Conservation (phyloP, 2,888 invertebrate genomes). For the Brassicogethes aeneus region DNA sequence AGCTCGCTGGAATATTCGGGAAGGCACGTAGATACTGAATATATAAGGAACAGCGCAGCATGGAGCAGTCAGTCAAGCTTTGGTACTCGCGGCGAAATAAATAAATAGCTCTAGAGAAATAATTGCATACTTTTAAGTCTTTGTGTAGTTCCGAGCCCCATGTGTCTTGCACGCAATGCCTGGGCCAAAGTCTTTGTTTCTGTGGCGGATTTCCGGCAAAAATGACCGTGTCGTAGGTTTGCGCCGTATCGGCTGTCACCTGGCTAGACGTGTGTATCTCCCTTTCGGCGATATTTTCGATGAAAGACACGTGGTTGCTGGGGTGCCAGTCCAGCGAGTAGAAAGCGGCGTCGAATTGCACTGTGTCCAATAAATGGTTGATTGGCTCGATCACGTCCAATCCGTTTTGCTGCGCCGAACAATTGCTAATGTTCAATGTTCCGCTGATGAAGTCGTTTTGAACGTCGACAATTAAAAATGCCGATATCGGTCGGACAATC, state of each 20-base stretch:
- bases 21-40: too few species aligned
- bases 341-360: conserved; percentile 79
- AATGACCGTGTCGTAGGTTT: conserved; percentile 84
- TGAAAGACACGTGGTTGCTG: conserved; percentile 89
- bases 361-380: conserved; percentile 71
- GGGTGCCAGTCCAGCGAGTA: conserved; percentile 99
- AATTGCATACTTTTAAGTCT: conserved; percentile 67
- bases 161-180: conserved; percentile 91
- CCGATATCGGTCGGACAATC: conserved; percentile 80
- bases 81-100: too few species aligned
- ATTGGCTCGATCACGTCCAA: conserved; percentile 87
- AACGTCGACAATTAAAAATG: conserved; percentile 89
- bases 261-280: conserved; percentile 65
- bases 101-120: too few species aligned
- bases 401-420: conserved; percentile 86
- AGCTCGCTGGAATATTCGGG: too few species aligned
- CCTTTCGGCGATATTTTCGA: conserved; percentile 78
- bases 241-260: conserved; percentile 65
- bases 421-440: conserved; percentile 85
- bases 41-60: too few species aligned
- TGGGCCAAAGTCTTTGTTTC: conserved; percentile 89
- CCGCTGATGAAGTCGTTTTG: conserved; percentile 98
- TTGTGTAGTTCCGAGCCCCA: conserved; percentile 92
- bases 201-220: conserved; percentile 80
- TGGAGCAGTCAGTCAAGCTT: too few species aligned